Evolutionary conservation across 2,113 vertebrate genomes (phyloP).

Genomic region (Danio rerio): GRCz12tu NC_133182.1:29057501-29058000

Average conservation of each 20-base stretch:
- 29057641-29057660: slow-evolving; percentile 7
- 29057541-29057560: not conserved
- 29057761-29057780: slow-evolving; percentile 35
- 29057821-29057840: slow-evolving; percentile 69
- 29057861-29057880: not conserved
- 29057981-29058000: not conserved
- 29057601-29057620: slow-evolving; percentile 82
- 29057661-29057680: not conserved
- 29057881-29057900: not conserved
- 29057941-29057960: not conserved
- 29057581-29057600: slow-evolving; percentile 60
- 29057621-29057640: slow-evolving; percentile 66
- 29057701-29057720: slow-evolving; percentile 43
- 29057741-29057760: slow-evolving; percentile 1
- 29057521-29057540: not conserved
- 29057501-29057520: not conserved
- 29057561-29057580: not conserved
- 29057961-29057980: not conserved
- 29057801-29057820: slow-evolving; percentile 61
- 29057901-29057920: not conserved
- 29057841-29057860: not conserved
- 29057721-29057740: slow-evolving; percentile 26
- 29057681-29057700: not conserved
- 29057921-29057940: not conserved
- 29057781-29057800: slow-evolving; percentile 14